Base-by-base conservation (phyloP, 2,113 vertebrate species). In the Ivindomyrus marchei region DNA sequence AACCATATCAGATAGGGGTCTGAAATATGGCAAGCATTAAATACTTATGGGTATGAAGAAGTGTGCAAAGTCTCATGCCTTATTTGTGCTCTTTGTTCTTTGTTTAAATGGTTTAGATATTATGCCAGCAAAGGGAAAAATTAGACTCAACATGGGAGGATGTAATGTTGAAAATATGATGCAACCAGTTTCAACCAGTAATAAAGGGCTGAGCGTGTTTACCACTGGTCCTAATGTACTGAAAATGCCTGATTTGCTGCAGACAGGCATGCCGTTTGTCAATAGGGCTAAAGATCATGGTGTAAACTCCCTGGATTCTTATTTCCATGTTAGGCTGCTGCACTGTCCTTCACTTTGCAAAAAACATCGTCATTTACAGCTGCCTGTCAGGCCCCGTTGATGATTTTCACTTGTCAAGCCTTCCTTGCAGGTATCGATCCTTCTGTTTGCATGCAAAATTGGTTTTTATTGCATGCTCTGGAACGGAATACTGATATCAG, bases 241-340 rank as follows among this genome's bases (percentile, higher is more conserved):
- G 94, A 96, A 95, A 95, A 83, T 95, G 95, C 96, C 96, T 95
- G 94, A 92, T 88, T 90, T 90, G 91, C 92, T 91, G 45, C 89
- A 92, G 92, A 93, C 42, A 88, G 89, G 90, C 92, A 89, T 91
- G 94, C 92, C 91, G 93, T 93, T 91, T 93, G 94, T 94, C 93
- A 91, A 92, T 94, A 95, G 94, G 91, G 88, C 77, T 49, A 84
- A 89, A 94, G 92, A 92, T 95, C 94, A 95, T 94, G 93, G 93
- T 94, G 70, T 92, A 94, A 93, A 91, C 92, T 90, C 88, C 19
- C 66, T 88, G 91, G 92, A 42, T 91, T 90, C 80, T 74, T 50
- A 27, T 91, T 90, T 91, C 31, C 39, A 19, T 3, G n/a, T 31
- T 70, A 70, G n/a, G n/a, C n/a, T 10, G 62, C 62, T 70, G n/a